A percentile compares a stretch with the other conserved stretches of the same genome.
Evolutionary conservation across 2,888 invertebrate genomes (phyloP).

Genomic region (Harmothoe impar): DNA sequence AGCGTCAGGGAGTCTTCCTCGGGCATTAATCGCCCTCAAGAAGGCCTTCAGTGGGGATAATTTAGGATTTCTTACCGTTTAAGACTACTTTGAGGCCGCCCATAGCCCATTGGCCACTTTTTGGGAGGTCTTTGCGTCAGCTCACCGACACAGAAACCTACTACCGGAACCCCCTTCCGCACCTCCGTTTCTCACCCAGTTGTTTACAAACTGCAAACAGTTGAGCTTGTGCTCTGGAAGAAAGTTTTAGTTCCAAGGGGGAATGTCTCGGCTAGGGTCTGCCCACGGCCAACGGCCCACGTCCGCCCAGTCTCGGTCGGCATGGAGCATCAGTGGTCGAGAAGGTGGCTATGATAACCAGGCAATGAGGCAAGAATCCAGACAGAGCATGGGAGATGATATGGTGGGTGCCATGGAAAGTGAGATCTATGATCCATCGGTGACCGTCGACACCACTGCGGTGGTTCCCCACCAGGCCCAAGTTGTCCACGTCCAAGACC

Average conservation of each 20-base stretch:
- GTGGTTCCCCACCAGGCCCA: conserved; percentile 11
- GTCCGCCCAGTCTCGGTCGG: conserved; percentile 78
- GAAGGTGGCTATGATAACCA: conserved; percentile 51
- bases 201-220: conserved; percentile 39
- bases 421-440: conserved; percentile 69
- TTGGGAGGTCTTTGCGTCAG: neutral
- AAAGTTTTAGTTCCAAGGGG: neutral
- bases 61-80: neutral
- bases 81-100: neutral
- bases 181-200: neutral
- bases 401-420: conserved; percentile 72
- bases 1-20: conserved; percentile 21
- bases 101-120: neutral
- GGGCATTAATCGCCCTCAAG: neutral
- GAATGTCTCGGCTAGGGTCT: conserved; percentile 34
- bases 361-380: conserved; percentile 5
- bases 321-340: conserved; percentile 74
- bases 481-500: conserved; percentile 69
- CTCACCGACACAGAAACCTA: neutral
- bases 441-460: conserved; percentile 42
- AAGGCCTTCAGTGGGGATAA: neutral
- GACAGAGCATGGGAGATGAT: conserved; percentile 50
- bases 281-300: conserved; percentile 71
- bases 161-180: neutral
- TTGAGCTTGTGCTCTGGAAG: neutral